These are phyloP conservation scores for Arrhopalites spinosus DNA, from an alignment of 2,888 invertebrate genomes.

Conservation along the genomic window DNA sequence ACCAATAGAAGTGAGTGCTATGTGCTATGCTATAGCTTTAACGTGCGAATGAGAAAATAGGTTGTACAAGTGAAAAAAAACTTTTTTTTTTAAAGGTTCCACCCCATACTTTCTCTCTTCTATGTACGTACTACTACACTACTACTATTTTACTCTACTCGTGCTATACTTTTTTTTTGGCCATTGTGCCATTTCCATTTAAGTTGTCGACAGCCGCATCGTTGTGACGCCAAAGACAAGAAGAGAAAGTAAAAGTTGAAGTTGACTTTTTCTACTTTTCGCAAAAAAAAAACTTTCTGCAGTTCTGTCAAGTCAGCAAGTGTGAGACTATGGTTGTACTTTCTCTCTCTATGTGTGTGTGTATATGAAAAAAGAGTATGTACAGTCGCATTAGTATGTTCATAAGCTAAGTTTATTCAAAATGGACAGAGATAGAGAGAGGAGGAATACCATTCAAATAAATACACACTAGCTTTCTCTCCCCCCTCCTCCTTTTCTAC, in stretches of 20 bases:
- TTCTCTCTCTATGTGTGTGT: slow-evolving; percentile 19
- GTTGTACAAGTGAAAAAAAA: no score
- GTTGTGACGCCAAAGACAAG: not conserved
- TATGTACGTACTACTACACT: not conserved
- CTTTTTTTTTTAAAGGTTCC: not conserved
- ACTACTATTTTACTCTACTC: no score
- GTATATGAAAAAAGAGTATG: slow-evolving; percentile 2
- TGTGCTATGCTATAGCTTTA: no score
- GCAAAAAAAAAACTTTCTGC: slow-evolving; percentile 3
- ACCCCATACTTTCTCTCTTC: not conserved
- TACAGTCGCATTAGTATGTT: not conserved
- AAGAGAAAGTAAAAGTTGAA: not conserved
- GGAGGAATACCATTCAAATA: slow-evolving; percentile 24
- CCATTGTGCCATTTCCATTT: slow-evolving; percentile 9
- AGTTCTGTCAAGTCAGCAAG: slow-evolving; percentile 18
- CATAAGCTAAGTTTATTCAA: not conserved
- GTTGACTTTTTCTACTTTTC: not conserved
- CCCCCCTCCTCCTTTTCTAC: not conserved
- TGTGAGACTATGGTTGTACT: slow-evolving; percentile 29
- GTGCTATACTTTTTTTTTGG: no score
- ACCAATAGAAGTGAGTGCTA: not conserved
- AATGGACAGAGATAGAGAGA: not conserved
- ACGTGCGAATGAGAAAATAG: no score
- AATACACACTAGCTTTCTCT: slow-evolving; percentile 16
- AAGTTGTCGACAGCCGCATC: slow-evolving; percentile 11